Conservation (phyloP, 2,888 invertebrate species). For the Sialis lutaria region DNA sequence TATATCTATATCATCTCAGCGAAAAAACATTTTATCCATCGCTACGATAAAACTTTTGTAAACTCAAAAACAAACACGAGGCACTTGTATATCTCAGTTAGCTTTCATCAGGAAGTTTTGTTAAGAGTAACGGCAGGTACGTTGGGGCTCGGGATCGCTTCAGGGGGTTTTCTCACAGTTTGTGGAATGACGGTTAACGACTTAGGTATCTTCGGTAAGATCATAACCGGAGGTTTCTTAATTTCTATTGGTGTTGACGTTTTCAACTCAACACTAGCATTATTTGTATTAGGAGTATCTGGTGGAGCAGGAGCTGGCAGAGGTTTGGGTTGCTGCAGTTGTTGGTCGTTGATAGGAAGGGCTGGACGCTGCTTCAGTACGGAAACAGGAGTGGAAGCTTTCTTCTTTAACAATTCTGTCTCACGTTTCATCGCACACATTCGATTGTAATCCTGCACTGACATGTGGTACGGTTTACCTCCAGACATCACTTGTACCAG, state of each 20-base stretch:
- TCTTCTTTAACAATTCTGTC: slow-evolving; percentile 26
- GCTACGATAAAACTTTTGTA: no score
- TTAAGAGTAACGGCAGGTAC: slow-evolving; percentile 1
- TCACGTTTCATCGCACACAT: slow-evolving; percentile 57
- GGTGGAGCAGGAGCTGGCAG: slow-evolving; percentile 2
- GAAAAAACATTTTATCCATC: no score
- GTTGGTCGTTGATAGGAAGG: slow-evolving; percentile 3
- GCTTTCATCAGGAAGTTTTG: slow-evolving; percentile 4
- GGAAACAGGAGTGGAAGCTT: slow-evolving; percentile 14
- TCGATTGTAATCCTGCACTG: slow-evolving; percentile 61
- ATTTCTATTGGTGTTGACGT: slow-evolving; percentile 11
- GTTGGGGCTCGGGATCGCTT: slow-evolving; percentile 7
- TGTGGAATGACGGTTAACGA: slow-evolving; percentile 68
- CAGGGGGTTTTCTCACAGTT: slow-evolving; percentile 22
- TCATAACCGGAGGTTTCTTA: slow-evolving; percentile 23
- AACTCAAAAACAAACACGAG: background rate
- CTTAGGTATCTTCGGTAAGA: slow-evolving; percentile 64
- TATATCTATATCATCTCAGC: no score
- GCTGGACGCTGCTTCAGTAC: slow-evolving; percentile 8
- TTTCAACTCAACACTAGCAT: background rate
- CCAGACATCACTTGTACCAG: slow-evolving; percentile 59
- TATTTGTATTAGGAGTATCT: slow-evolving; percentile 4
- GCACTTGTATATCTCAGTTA: slow-evolving; percentile 6
- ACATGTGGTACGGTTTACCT: slow-evolving; percentile 64
- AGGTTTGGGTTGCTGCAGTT: slow-evolving; percentile 4